phyloP scores from a whole-genome alignment of 2,113 vertebrate genomes.

The Melospiza georgiana region DNA sequence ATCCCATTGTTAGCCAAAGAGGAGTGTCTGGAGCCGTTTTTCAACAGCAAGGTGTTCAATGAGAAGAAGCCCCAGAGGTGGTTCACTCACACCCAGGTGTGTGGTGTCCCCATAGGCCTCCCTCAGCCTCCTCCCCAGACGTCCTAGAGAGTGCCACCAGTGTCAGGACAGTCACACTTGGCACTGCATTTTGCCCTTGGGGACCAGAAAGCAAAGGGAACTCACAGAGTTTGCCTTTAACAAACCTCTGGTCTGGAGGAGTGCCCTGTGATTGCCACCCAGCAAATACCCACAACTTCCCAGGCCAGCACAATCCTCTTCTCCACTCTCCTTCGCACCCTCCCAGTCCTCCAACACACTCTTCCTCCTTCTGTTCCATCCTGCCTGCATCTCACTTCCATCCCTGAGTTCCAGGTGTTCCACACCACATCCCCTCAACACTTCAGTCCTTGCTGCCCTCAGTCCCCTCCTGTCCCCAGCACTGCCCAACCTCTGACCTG shows the following conservation, averaged over 20 bases:
- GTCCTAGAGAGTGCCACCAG: not conserved
- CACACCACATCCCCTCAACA: not conserved
- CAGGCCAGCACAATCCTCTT: not conserved
- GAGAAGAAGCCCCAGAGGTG: not conserved
- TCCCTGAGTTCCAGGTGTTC: not conserved
- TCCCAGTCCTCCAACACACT: not conserved
- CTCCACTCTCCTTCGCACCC: not conserved
- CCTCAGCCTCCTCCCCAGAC: not conserved
- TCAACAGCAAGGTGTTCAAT: rapidly evolving
- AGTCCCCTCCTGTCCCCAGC: not conserved
- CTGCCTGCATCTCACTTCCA: not conserved
- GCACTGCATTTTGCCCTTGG: not conserved
- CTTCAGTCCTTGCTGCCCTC: not conserved
- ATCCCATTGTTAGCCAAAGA: not conserved
- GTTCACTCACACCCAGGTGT: not conserved
- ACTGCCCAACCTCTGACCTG: not conserved
- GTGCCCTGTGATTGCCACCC: not conserved
- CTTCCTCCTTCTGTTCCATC: not conserved
- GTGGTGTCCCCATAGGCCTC: not conserved
- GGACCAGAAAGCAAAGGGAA: not conserved
- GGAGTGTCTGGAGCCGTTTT: not conserved
- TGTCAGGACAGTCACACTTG: not conserved
- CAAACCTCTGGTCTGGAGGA: not conserved
- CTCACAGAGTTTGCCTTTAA: not conserved
- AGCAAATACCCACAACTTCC: rapidly evolving